Evolutionary conservation across 1,140 invertebrate genomes (phyloP), one percentile per base, ranked within the genome.

Genomic region (Drosophila nebulosa): DNA sequence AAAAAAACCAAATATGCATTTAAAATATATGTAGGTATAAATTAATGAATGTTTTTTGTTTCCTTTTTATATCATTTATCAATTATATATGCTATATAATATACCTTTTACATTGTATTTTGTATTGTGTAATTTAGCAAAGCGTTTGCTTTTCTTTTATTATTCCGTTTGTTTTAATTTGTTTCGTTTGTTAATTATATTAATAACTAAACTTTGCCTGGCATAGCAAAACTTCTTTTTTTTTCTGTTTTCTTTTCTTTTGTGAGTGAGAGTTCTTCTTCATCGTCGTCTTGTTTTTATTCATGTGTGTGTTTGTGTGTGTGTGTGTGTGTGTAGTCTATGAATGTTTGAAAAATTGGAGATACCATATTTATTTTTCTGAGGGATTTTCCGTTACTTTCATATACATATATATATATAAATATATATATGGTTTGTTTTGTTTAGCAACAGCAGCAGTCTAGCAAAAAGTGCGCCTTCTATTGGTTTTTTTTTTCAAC

Each of bases 101-200:
- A 84, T 86, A 80, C 79, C 80, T 86, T 86, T 85, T 85, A 86
- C 81, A 85, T 76, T 79, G 64, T 84, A 80, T 86, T 80, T 75
- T 79, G 64, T 84, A 80, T 86, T 78, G 73, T 86, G 78, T 85
- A 79, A 78, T 81, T 55, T 55, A 85, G 81, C 80, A 86, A 55
- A 86, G 80, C 80, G 71, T 67, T 85, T 78, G 75, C 72, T 73
- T 69, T 52, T 42, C 18, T 64, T 60, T 67, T 67, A 39, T 74
- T 39, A 58, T 53, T 71, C 52, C 59, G 7, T 26, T 55, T 60
- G 35, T 69, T 73, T 63, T 22, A 21, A 39, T 27, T 71, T 64
- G 16, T 22, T 66, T 59, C 58, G 53, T 32, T 39, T 70, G 53
- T 32, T 18, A 36, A 21, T 68, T 16, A 56, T 60, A 55, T 81